Conservation (phyloP, 2,888 invertebrate species). For the Melipona beecheii region DNA sequence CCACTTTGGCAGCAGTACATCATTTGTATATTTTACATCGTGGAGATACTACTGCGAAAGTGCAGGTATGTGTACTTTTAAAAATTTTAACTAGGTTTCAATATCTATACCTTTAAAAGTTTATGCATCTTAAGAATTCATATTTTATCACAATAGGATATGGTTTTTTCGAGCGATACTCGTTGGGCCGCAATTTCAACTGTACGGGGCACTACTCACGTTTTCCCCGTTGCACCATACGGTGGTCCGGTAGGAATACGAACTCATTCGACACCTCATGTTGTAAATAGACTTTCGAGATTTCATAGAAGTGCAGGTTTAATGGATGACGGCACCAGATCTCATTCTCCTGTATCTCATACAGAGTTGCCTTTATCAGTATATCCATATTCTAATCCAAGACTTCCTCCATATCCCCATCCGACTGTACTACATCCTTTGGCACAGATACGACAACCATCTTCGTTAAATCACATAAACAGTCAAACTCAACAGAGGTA, state of each 20-base stretch:
- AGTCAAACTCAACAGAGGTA: conserved; percentile 81
- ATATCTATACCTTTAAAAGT: not conserved
- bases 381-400: conserved; percentile 92
- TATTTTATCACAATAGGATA: conserved; percentile 87
- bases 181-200: conserved; percentile 99
- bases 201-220: conserved; percentile 97
- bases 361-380: conserved; percentile 83
- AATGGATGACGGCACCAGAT: conserved; percentile 88
- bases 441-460: conserved; percentile 93
- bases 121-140: not conserved
- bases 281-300: conserved; percentile 96
- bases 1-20: conserved; percentile 94
- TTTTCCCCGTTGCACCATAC: conserved; percentile 98
- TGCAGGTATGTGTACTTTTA: conserved; percentile 86
- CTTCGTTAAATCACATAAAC: conserved; percentile 80
- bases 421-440: conserved; percentile 92
- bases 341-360: conserved; percentile 89
- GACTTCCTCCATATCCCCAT: conserved; percentile 95
- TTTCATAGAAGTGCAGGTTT: conserved; percentile 98
- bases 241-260: conserved; percentile 96
- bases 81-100: not conserved
- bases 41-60: conserved; percentile 98
- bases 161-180: conserved; percentile 95
- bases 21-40: conserved; percentile 97
- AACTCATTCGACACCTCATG: conserved; percentile 97